These are phyloP conservation scores for Drosophila buzzatii DNA, from an alignment of 2,888 invertebrate species.

Conservation along the genomic window DNA sequence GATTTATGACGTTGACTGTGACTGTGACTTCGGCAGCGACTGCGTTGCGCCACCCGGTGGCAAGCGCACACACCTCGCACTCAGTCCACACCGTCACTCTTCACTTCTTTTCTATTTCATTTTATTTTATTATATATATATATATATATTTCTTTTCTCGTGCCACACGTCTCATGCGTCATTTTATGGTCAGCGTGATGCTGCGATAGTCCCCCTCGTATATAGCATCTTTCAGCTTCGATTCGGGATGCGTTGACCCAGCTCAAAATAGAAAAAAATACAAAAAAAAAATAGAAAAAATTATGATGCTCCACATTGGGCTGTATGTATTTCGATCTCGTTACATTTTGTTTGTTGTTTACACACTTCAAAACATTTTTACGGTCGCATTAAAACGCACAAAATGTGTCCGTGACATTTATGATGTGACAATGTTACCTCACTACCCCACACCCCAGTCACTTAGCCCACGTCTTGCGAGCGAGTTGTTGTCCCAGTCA, in stretches of 20 bases:
- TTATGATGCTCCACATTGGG: slow-evolving; percentile 42
- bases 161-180: slow-evolving; percentile 45
- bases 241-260: slow-evolving; percentile 46
- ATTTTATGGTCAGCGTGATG: slow-evolving; percentile 63
- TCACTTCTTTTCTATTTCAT: slow-evolving; percentile 8
- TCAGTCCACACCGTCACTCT: neutral
- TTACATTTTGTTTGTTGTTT: slow-evolving; percentile 64
- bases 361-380: slow-evolving; percentile 70
- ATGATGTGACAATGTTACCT: slow-evolving; percentile 75
- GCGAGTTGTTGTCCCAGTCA: slow-evolving; percentile 14
- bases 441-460: slow-evolving; percentile 30
- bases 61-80: slow-evolving; percentile 13
- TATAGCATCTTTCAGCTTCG: slow-evolving; percentile 31
- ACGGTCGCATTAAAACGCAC: slow-evolving; percentile 70
- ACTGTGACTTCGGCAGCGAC: slow-evolving; percentile 19
- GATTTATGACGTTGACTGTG: slow-evolving; percentile 71
- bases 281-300: neutral
- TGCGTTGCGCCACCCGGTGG: slow-evolving; percentile 48
- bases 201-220: slow-evolving; percentile 17
- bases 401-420: slow-evolving; percentile 80
- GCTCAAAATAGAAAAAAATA: slow-evolving; percentile 24
- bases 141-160: slow-evolving; percentile 1
- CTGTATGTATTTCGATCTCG: slow-evolving; percentile 39
- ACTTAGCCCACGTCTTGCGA: slow-evolving; percentile 7
- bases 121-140: neutral